phyloP scores from a whole-genome alignment of 2,113 vertebrate genomes.

The Phalacrocorax brasilianus region DNA sequence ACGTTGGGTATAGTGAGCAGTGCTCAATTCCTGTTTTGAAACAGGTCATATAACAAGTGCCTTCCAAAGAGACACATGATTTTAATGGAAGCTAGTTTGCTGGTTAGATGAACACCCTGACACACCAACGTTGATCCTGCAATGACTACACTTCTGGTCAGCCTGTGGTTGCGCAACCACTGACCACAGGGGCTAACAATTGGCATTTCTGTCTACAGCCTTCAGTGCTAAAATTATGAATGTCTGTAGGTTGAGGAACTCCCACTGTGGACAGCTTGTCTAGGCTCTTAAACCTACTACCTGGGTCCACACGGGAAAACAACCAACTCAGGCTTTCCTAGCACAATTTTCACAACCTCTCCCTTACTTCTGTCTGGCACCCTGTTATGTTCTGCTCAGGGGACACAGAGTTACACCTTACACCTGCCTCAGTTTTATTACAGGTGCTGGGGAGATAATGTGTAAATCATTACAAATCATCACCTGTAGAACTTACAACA shows the following conservation, averaged over 20 bases:
- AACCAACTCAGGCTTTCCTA: background rate
- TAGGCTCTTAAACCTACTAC: background rate
- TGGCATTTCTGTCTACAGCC: background rate
- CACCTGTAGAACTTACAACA: background rate
- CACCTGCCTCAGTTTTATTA: background rate
- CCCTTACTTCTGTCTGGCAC: background rate
- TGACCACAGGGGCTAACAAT: background rate
- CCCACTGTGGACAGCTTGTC: background rate
- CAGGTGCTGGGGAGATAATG: background rate
- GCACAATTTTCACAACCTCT: background rate
- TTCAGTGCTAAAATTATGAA: background rate
- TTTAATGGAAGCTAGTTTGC: background rate
- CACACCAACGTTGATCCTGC: background rate
- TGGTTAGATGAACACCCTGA: background rate
- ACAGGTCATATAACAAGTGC: background rate
- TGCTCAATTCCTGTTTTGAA: background rate
- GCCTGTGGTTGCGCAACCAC: background rate
- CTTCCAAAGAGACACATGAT: background rate
- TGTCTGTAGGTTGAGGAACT: background rate
- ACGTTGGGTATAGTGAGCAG: background rate
- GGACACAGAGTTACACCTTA: background rate
- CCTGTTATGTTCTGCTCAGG: background rate
- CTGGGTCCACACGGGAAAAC: background rate
- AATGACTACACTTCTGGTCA: background rate
- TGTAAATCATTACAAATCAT: background rate